These are phyloP conservation scores for Nibea albiflora DNA, from an alignment of 2,113 vertebrate genomes.

Conservation along the genomic window DNA sequence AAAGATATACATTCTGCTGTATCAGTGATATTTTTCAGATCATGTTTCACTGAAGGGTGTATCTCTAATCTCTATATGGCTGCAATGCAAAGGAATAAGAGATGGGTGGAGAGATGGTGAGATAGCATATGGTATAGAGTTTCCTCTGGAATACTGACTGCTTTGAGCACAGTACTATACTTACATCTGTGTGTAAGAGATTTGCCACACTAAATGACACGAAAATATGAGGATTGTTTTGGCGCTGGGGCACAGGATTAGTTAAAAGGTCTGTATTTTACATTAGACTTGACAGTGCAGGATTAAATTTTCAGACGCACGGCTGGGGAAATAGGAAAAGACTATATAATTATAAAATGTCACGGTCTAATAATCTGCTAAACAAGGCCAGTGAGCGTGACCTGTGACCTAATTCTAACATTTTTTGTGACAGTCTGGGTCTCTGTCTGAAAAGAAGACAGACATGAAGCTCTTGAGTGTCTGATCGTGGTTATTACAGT, in stretches of 20 bases:
- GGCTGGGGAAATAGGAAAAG: neutral
- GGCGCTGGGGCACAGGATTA: neutral
- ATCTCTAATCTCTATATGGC: neutral
- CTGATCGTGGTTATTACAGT: slow-evolving; percentile 31
- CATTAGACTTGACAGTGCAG: slow-evolving; percentile 27
- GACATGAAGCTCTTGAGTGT: slow-evolving; percentile 18
- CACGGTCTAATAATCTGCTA: neutral
- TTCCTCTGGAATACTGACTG: neutral
- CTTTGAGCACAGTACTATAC: neutral
- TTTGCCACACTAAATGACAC: neutral
- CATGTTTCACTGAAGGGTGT: slow-evolving; percentile 3
- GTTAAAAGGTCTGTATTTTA: neutral
- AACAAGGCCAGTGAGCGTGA: slow-evolving; percentile 17
- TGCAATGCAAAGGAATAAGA: neutral
- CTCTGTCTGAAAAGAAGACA: slow-evolving; percentile 31
- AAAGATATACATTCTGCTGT: neutral
- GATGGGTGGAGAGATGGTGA: neutral
- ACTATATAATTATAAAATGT: slow-evolving; percentile 3
- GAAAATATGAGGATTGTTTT: neutral
- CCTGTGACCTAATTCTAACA: slow-evolving; percentile 42
- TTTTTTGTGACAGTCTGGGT: slow-evolving; percentile 42
- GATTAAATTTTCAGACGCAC: slow-evolving; percentile 22
- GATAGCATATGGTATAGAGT: neutral
- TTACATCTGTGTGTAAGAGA: neutral
- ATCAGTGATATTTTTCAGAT: neutral